Base-by-base conservation (phyloP, 2,888 invertebrate genomes). In the Salticus scenicus region DNA sequence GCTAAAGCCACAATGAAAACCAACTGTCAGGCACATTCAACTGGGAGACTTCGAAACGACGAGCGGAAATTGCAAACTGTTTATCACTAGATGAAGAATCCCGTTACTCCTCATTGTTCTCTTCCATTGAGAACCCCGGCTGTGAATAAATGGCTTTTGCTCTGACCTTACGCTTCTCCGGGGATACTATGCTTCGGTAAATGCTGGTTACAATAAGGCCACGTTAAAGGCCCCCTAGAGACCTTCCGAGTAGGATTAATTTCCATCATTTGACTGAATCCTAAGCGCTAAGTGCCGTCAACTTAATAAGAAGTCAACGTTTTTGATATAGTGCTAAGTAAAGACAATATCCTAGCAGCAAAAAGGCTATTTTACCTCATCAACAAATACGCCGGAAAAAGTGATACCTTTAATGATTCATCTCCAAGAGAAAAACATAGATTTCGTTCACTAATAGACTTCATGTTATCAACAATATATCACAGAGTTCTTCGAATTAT, bases 21-120 rank as follows among this genome's bases (percentile, higher is more conserved):
- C 30, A 30, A 66, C 64, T 31, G 30, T 66, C 31, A 66, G 30
- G 24, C 31, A 69, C 71, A 80, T 80, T 67, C 17, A 47, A 47
- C 72, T 66, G 30, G 30, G 37, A 57, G 67, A 51, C 47, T 31
- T 71, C 42, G 72, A 72, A 81, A 74, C 69, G 81, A 81, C 57
- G 72, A 72, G 76, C 83, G 83, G 83, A 83, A 83, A 83, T 83
- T 83, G 64, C 83, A 83, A 83, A 77, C 83, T 71, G 83, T 83
- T 83, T 77, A 83, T 83, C 83, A 83, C 42, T 66, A 64, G 14
- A 31, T 67, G 28, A 20, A 37, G 51, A 51, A 51, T 30, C 63
- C 63, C 76, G 31, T 33, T 63, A 47, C 69, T 69, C 73, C 31
- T 28, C 24, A 47, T 28, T 47, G 47, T 51, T 57, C 77, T 77